Percentiles rank a stretch among this genome's conserved stretches.
phyloP scores from a whole-genome alignment of 2,797 vertebrate genomes.

The Channa striata region DNA sequence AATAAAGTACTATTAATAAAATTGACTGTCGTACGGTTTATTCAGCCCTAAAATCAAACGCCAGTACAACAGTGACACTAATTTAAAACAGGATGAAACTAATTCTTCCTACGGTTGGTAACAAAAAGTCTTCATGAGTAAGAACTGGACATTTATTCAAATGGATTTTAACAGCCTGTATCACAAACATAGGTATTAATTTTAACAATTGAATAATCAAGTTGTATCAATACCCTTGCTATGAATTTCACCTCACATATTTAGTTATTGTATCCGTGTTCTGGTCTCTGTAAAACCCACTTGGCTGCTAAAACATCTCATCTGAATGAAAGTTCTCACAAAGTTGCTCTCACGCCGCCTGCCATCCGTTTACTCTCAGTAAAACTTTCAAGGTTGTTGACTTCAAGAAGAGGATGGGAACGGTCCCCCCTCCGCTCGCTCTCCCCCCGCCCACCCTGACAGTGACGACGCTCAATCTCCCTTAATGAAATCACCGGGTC shows the following conservation, averaged over 20 bases:
- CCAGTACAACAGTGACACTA: no score
- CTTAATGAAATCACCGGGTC: conserved; percentile 72
- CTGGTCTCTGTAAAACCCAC: background rate
- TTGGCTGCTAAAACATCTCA: conserved; percentile 20
- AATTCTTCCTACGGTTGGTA: no score
- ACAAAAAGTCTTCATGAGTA: no score
- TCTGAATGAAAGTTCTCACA: conserved; percentile 26
- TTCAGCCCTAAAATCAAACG: no score
- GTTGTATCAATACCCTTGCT: background rate
- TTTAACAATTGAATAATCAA: conserved; percentile 12
- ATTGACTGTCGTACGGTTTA: no score
- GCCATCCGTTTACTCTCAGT: conserved; percentile 33
- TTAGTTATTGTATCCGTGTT: background rate
- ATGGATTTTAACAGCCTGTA: background rate
- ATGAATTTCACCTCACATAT: conserved; percentile 19
- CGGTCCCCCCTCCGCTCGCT: no score
- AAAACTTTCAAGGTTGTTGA: conserved; percentile 75
- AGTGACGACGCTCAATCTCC: conserved; percentile 58
- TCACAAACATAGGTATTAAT: background rate
- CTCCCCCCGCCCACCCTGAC: conserved; percentile 22
- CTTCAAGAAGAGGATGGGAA: conserved; percentile 23
- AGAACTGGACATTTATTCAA: background rate
- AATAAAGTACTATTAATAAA: no score
- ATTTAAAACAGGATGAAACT: no score
- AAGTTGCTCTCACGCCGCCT: background rate